Percentiles rank a stretch among this genome's conserved stretches.
Conservation (phyloP, 2,797 vertebrate genomes). For the Sphaeramia orbicularis region DNA sequence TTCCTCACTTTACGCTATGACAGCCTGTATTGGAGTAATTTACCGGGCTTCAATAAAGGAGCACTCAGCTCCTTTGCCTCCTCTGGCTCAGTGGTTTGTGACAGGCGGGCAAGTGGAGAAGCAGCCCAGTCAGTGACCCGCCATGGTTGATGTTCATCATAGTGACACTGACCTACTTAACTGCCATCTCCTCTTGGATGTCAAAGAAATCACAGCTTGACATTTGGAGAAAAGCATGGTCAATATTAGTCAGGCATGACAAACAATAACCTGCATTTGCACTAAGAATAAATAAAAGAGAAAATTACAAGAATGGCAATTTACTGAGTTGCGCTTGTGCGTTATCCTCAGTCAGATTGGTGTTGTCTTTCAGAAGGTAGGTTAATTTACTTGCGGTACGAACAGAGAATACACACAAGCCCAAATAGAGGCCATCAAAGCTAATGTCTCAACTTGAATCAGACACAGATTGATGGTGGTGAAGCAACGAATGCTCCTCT, state of each 20-base stretch:
- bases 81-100: constrained; percentile 69
- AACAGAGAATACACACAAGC: constrained; percentile 38
- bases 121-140: constrained; percentile 70
- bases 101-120: constrained; percentile 80
- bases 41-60: constrained; percentile 71
- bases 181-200: constrained; percentile 75
- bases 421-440: constrained; percentile 76
- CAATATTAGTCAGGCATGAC: constrained; percentile 58
- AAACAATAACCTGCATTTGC: constrained; percentile 35
- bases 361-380: constrained; percentile 57
- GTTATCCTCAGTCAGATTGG: constrained; percentile 41
- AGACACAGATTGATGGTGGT: constrained; percentile 84
- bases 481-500: constrained; percentile 64
- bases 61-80: constrained; percentile 66
- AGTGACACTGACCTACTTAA: constrained; percentile 87
- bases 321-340: background rate
- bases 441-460: constrained; percentile 83
- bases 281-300: constrained; percentile 49
- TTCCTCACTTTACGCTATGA: constrained; percentile 69
- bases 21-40: constrained; percentile 68
- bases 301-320: constrained; percentile 40
- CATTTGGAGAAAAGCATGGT: constrained; percentile 67
- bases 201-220: constrained; percentile 78
- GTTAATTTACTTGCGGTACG: constrained; percentile 52
- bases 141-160: constrained; percentile 82